Base-by-base conservation (phyloP, 2,113 vertebrate genomes). In the Tenrec ecaudatus region DNA sequence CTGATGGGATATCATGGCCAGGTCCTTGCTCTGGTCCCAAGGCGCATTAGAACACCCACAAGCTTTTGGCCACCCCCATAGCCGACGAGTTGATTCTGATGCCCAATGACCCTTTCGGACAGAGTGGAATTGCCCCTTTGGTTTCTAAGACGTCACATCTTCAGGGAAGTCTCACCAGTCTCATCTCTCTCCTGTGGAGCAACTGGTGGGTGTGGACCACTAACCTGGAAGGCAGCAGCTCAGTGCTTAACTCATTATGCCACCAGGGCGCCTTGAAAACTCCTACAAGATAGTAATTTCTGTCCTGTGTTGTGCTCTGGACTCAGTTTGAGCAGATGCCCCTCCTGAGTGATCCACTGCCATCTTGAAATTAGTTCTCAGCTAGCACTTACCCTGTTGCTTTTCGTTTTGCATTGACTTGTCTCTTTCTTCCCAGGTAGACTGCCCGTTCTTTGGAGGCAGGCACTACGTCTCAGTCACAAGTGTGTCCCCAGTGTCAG, bases 331-430 rank as follows among this genome's bases (percentile, higher is more conserved):
- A 29, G 83, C 58, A 19, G 47, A 81, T 86, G 36, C 1, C 10
- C 76, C 16, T 93, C 15, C 22, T 66, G 31, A 40, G 7, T 88
- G 2, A 20, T 11, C 10, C 43, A 8, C 43, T 94, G 6, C 31
- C 22, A 15, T 91, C 25, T 82, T 43, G 57, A 89, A 85, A 78
- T 85, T 60, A 62, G 60, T 64, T 88, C 33, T 25, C 31, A 75
- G 53, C 64, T 1, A 69, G n/a, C 36, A 57, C 12, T 36, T 62
- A 60, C 7, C 33, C 33, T 33, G 29, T 14, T 83, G 23, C 82
- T 23, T 91, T 87, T 93, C 43, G 31, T 69, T 94, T 82, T 88
- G 68, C 58, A 27, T 88, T 82, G 22, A 31, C 23, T 78, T 92
- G 7, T 89, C 7, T 86, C 7, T 77, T 38, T 80, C 22, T 38